Conservation (phyloP, 2,888 invertebrate species). For the Pseudococcus viburni region DNA sequence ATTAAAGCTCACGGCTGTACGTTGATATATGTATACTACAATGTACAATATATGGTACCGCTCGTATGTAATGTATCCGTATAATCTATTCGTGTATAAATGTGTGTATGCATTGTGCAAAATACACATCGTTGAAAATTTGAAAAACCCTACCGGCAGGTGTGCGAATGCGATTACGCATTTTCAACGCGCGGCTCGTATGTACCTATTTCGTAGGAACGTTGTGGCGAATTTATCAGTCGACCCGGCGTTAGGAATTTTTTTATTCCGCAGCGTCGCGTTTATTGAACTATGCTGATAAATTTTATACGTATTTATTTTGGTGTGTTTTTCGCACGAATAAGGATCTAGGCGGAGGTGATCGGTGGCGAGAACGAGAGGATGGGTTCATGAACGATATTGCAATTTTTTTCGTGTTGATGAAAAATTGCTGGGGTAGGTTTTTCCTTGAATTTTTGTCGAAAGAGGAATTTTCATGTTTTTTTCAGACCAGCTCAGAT, state of each 20-base stretch:
- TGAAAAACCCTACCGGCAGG: conserved; percentile 12
- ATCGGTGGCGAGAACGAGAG: neutral
- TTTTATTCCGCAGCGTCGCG: conserved; percentile 6
- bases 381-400: neutral
- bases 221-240: neutral
- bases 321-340: neutral
- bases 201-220: neutral
- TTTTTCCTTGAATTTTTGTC: too few relatives aligned
- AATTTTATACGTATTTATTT: conserved; percentile 24
- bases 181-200: neutral
- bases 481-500: too few relatives aligned
- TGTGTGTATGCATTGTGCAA: neutral
- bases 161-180: conserved; percentile 13
- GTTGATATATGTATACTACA: conserved; percentile 8
- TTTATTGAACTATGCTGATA: conserved; percentile 10
- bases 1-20: conserved; percentile 39
- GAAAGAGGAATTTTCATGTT: too few relatives aligned
- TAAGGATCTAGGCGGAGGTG: neutral
- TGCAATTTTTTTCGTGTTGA: neutral
- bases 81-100: neutral
- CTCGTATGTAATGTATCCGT: neutral
- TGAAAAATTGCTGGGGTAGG: too few relatives aligned
- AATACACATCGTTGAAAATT: conserved; percentile 11
- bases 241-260: neutral
- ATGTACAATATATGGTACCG: neutral